A percentile compares a stretch with the other conserved stretches of the same genome.
phyloP scores from a whole-genome alignment of 30 jellyfish, hydroid and myxozoan genomes.

The Catostylus mosaicus region DNA sequence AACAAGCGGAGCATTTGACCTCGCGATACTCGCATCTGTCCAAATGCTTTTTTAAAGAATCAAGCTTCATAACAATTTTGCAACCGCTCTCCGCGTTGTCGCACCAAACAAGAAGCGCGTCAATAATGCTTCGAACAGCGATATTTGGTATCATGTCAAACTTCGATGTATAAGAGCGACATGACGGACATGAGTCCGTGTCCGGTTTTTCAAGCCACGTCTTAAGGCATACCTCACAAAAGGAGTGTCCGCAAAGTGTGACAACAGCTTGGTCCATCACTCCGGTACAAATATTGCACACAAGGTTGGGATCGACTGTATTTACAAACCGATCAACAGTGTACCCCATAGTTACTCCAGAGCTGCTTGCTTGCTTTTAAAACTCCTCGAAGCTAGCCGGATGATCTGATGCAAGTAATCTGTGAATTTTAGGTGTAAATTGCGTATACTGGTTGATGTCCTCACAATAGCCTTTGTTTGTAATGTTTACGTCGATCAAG shows the following conservation, averaged over 20 bases:
- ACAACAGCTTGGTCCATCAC: conserved; percentile 91
- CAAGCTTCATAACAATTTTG: conserved; percentile 82
- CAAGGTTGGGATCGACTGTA: conserved; percentile 79
- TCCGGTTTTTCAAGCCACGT: conserved; percentile 93
- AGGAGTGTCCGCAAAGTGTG: conserved; percentile 93
- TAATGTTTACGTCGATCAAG: neutral
- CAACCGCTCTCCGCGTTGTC: conserved; percentile 87
- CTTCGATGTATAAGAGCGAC: conserved; percentile 82
- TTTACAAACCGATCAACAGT: conserved; percentile 76
- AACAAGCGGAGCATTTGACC: conserved; percentile 89
- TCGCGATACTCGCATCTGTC: conserved; percentile 86
- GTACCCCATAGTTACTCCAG: conserved; percentile 69
- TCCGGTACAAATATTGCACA: conserved; percentile 92
- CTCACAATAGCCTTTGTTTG: conserved; percentile 5
- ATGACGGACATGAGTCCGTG: conserved; percentile 87
- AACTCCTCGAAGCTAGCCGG: neutral
- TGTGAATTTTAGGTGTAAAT: neutral
- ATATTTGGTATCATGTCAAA: conserved; percentile 91
- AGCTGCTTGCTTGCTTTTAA: neutral
- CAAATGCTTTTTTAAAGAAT: conserved; percentile 59
- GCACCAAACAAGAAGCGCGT: conserved; percentile 82
- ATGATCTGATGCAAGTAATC: neutral
- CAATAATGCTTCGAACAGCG: conserved; percentile 78
- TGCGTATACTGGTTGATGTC: neutral
- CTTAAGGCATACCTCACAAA: conserved; percentile 85